Evolutionary conservation across 1,140 invertebrate species (phyloP), one percentile per base, ranked within the genome.

Genomic region (Dendroctonus ponderosae): DNA sequence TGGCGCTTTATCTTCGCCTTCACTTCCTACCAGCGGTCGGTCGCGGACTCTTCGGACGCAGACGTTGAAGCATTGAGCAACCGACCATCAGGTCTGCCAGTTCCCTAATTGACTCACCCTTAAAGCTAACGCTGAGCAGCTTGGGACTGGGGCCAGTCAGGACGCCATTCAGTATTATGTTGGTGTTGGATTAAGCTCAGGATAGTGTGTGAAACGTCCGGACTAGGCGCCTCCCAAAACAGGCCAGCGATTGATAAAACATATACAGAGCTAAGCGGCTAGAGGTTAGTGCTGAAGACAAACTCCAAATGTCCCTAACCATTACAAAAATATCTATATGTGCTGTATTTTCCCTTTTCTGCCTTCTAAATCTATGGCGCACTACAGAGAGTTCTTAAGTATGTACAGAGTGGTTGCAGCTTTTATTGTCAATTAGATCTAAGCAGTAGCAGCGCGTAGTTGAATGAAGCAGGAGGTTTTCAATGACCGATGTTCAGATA

Each of bases 391-490:
- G 42, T 48, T 14, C 53, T 37, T 66, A 59, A 26, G 9, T 66
- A 66, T 66, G n/a, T 66, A 66, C 54, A 65, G 9, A 14, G 41
- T 65, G 57, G 12, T 58, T 38, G 37, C 44, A 58, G 43, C 44
- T 51, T 50, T 66, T 66, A 66, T 66, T 66, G 64, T 66, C 64
- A 59, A 49, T 66, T 42, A 59, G 60, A 66, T 66, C 39, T 49
- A 66, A 66, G 64, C 54, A 59, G 56, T 26, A 26, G 26, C 26
- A 26, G 26, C 26, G 26, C 26, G 26, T 26, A 26, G 26, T 26
- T 26, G 26, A 3, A 26, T 2, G 3, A 26, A 26, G 26, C 26
- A 26, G 26, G 1, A 26, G 26, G 1, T 26, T 26, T 26, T 26
- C 26, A 26, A 26, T 26, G 26, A 26, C 26, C 26, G 26, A 26